Evolutionary conservation across 2,797 vertebrate genomes (phyloP).

Genomic region (Galagoides demidoff): DNA sequence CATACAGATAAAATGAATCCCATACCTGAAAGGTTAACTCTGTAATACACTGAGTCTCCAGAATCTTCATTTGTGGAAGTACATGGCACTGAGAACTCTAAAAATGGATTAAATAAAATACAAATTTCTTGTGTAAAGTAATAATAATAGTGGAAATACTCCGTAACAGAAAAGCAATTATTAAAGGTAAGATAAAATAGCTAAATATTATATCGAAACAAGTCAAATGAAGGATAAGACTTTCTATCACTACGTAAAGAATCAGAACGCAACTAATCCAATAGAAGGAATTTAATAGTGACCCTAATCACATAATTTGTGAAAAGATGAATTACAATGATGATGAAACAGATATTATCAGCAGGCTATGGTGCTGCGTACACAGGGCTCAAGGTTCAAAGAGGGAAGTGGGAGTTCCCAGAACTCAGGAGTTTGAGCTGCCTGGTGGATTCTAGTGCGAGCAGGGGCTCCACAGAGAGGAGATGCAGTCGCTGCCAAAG

Average conservation of each 20-base stretch:
- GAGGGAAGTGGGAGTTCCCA: rapidly evolving
- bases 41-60: not conserved
- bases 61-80: not conserved
- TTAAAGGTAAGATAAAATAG: not conserved
- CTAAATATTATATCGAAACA: not conserved
- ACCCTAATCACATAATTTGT: not conserved
- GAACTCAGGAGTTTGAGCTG: not conserved
- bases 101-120: not conserved
- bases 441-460: not conserved
- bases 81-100: not conserved
- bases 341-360: not conserved
- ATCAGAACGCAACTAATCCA: not conserved
- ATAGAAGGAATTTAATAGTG: not conserved
- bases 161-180: not conserved
- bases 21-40: not conserved
- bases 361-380: not conserved
- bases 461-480: not conserved
- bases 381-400: not conserved
- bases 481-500: not conserved
- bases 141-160: not conserved
- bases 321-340: not conserved
- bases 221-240: not conserved
- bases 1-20: not conserved
- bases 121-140: not conserved
- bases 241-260: not conserved